Conservation (phyloP, 2,113 vertebrate genomes). For the Sapajus apella region DNA sequence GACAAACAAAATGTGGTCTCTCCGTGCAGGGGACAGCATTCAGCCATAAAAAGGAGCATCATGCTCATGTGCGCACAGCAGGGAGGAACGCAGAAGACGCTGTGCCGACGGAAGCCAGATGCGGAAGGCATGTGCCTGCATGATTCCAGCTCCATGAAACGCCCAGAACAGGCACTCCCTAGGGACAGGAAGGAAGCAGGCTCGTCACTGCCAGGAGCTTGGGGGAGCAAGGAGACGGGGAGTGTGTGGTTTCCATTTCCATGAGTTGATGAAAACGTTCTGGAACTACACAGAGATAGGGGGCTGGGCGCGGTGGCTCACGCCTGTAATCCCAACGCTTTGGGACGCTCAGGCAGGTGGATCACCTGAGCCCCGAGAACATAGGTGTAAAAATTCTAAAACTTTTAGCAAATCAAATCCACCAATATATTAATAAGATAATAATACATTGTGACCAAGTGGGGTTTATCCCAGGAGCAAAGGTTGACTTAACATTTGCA, state of each 20-base stretch:
- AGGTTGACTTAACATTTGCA: too few species aligned
- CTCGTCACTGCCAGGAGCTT: background rate
- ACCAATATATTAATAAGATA: too few species aligned
- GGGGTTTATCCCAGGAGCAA: too few species aligned
- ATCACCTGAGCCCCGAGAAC: too few species aligned
- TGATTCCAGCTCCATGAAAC: background rate
- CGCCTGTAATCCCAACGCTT: too few species aligned
- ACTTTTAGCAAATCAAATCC: too few species aligned
- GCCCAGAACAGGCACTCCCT: background rate
- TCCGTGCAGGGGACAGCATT: background rate
- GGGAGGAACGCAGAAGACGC: background rate
- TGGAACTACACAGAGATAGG: background rate
- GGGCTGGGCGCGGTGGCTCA: too few species aligned
- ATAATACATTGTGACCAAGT: too few species aligned
- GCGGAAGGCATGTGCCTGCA: fast-evolving
- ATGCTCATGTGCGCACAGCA: background rate
- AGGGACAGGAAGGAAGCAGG: background rate
- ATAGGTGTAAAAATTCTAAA: too few species aligned
- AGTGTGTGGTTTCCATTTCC: background rate
- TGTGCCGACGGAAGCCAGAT: background rate
- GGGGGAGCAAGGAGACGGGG: background rate
- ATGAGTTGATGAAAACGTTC: background rate
- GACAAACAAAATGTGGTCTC: background rate
- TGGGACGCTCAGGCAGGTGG: too few species aligned
- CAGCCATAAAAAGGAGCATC: background rate